Evolutionary conservation across 2,797 vertebrate species (phyloP), one percentile per base, ranked within the genome.

Genomic region (Hylomyscus alleni): DNA sequence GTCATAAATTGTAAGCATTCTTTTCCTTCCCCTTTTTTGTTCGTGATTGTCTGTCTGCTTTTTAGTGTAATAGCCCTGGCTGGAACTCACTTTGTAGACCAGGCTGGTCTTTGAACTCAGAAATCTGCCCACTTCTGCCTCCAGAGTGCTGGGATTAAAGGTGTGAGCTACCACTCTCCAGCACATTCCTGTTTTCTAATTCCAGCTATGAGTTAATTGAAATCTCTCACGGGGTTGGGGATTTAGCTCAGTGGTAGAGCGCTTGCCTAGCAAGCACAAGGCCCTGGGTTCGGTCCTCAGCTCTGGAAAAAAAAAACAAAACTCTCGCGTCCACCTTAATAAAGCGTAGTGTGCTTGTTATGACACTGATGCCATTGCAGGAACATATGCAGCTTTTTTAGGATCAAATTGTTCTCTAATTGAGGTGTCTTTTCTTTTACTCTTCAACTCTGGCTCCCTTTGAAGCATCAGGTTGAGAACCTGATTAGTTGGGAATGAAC

Each of bases 191-290:
- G 29, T 47, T 91, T 96, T 81, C 85, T 90, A 40, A 31, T 20
- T 93, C 81, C 78, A 95, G 92, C 76, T 94, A 6, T 29, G 96
- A 86, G 34, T 84, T 93, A 67, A 92, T 72, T 83, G 69, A 93
- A 92, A 85, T 93, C 22, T 84, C 20, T n/a, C n/a, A n/a, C n/a
- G n/a, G n/a, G n/a, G n/a, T n/a, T n/a, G n/a, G n/a, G n/a, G n/a
- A n/a, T n/a, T n/a, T n/a, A n/a, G n/a, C n/a, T n/a, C n/a, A n/a
- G n/a, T n/a, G n/a, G n/a, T n/a, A n/a, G n/a, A n/a, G n/a, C n/a
- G n/a, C n/a, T n/a, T n/a, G n/a, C n/a, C n/a, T n/a, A n/a, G n/a
- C n/a, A n/a, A n/a, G n/a, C n/a, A n/a, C n/a, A n/a, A n/a, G n/a
- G n/a, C n/a, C n/a, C n/a, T n/a, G n/a, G n/a, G n/a, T n/a, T n/a